Conservation (phyloP, 2,888 invertebrate species). For the Cyaniris semiargus region DNA sequence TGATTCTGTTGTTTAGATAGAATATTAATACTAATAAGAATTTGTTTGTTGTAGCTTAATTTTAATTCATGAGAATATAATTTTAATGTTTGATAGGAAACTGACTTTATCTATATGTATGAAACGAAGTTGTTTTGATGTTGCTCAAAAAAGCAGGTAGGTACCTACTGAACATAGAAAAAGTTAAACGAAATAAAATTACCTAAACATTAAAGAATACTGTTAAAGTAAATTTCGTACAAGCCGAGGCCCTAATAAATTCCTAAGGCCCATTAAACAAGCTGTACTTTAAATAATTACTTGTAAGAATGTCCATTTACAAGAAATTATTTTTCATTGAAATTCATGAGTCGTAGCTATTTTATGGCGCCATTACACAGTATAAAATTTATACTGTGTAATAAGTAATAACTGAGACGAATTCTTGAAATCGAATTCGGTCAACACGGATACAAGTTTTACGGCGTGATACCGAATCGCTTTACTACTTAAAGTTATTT, state of each 20-base stretch:
- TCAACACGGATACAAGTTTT: no score
- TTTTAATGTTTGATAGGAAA: no score
- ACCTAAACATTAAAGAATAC: background rate
- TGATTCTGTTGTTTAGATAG: no score
- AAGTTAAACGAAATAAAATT: background rate
- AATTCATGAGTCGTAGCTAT: background rate
- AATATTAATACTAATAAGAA: no score
- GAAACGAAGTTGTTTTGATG: no score
- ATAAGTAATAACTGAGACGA: no score
- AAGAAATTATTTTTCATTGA: conserved; percentile 1
- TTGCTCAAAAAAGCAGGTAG: background rate
- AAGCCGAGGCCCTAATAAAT: background rate
- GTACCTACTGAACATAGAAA: background rate
- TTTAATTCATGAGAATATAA: no score
- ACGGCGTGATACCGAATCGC: no score
- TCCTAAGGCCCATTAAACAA: background rate
- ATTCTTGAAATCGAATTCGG: no score
- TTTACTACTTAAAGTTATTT: no score
- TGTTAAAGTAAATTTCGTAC: background rate
- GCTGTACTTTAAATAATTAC: conserved; percentile 9
- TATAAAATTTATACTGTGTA: background rate
- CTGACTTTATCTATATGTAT: no score
- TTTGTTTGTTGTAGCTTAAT: no score
- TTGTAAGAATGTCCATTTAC: conserved; percentile 5
- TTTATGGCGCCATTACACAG: background rate